A percentile compares a stretch with the other conserved stretches of the same genome.
These are phyloP conservation scores for Manis javanica DNA, from an alignment of 2,797 vertebrate species.

Conservation along the genomic window DNA sequence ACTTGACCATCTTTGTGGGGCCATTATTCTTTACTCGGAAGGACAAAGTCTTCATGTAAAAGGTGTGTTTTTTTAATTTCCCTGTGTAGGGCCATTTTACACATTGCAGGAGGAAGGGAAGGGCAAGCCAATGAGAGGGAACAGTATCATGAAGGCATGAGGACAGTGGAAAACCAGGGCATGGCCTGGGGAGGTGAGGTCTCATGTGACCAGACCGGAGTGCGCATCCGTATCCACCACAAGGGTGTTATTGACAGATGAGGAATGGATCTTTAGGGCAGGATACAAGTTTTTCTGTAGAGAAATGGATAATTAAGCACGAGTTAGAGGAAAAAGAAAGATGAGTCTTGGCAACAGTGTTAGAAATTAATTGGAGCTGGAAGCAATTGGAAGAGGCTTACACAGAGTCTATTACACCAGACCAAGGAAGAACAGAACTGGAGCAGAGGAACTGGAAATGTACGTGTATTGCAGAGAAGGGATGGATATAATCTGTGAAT, in stretches of 20 bases:
- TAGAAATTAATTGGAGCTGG: not conserved
- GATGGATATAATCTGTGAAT: not conserved
- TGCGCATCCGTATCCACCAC: not conserved
- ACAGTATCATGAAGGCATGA: fast-evolving
- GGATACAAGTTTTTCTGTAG: not conserved
- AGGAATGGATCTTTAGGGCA: not conserved
- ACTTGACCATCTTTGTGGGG: not conserved
- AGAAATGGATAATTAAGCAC: not conserved
- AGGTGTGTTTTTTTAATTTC: not conserved
- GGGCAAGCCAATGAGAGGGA: not conserved
- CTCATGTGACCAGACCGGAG: not conserved
- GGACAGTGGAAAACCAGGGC: fast-evolving
- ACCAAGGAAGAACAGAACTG: not conserved
- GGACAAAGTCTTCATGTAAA: not conserved
- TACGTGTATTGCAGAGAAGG: not conserved
- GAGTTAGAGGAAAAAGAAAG: not conserved
- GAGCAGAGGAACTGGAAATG: not conserved
- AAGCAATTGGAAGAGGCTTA: not conserved
- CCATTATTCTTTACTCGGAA: not conserved
- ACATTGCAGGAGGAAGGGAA: not conserved
- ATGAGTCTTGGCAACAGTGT: not conserved
- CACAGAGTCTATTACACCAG: not conserved
- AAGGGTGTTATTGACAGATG: not conserved
- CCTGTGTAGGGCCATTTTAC: not conserved
- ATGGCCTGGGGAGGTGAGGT: not conserved